phyloP scores from a whole-genome alignment of 2,797 vertebrate species.

The Novumbra hubbsi region DNA sequence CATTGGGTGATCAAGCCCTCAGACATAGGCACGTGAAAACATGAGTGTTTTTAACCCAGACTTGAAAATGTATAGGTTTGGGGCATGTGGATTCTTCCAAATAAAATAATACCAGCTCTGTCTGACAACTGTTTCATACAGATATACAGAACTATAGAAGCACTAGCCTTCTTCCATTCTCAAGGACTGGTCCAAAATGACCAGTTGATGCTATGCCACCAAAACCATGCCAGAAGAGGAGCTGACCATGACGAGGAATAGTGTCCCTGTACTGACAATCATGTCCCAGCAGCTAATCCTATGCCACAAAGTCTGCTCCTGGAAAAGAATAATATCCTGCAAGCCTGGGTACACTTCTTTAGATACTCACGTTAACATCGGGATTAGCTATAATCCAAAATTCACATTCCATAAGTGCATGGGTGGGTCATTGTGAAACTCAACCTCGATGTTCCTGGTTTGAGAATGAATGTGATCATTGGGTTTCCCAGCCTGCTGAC shows the following conservation, averaged over 20 bases:
- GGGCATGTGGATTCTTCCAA: background rate
- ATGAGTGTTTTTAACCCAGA: too few relatives aligned
- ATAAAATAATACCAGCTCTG: conserved; percentile 6
- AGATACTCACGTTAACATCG: conserved; percentile 55
- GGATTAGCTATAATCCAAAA: conserved; percentile 73
- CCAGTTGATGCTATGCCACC: conserved; percentile 22
- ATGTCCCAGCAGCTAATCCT: conserved; percentile 65
- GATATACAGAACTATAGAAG: conserved; percentile 29
- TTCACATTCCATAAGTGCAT: conserved; percentile 82
- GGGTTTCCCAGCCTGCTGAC: conserved; percentile 13
- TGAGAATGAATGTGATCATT: conserved; percentile 5
- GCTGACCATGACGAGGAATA: conserved; percentile 43
- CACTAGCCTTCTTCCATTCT: conserved; percentile 36
- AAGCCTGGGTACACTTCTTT: conserved; percentile 71
- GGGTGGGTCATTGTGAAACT: conserved; percentile 52
- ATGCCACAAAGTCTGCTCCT: conserved; percentile 68
- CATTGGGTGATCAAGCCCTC: too few relatives aligned
- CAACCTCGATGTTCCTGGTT: conserved; percentile 54
- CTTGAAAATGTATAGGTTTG: too few relatives aligned
- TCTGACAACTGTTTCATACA: background rate
- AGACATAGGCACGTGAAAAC: too few relatives aligned
- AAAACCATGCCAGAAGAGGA: conserved; percentile 54
- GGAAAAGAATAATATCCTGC: conserved; percentile 75
- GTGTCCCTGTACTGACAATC: conserved; percentile 40
- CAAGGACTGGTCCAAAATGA: conserved; percentile 45